Evolutionary conservation across 1,140 invertebrate species (phyloP).

Genomic region (Drosophila takahashii): DNA sequence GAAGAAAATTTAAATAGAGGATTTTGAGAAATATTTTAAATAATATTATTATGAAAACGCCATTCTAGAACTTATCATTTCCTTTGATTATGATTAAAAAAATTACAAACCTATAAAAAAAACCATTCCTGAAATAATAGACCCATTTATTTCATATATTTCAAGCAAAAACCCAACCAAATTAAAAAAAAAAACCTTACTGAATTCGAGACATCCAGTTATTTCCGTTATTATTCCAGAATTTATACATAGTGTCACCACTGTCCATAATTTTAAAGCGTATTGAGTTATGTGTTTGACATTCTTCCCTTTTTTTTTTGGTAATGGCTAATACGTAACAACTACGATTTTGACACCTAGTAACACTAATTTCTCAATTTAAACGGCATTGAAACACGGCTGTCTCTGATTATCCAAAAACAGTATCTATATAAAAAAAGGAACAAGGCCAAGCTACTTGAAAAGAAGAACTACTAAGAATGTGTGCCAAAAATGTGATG

Average conservation of each 20-base stretch:
- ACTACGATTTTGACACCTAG: slow-evolving; percentile 4
- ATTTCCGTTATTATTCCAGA: slow-evolving; percentile 4
- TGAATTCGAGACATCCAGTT: neutral
- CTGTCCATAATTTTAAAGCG: slow-evolving; percentile 1
- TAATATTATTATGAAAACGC: too few species aligned
- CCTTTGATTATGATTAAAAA: too few species aligned
- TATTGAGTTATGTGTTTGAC: neutral
- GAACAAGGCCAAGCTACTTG: neutral
- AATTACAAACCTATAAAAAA: too few species aligned
- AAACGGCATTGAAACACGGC: neutral
- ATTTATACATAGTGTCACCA: slow-evolving; percentile 1
- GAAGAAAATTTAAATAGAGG: too few species aligned
- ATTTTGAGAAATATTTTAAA: too few species aligned
- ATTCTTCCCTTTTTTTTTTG: neutral
- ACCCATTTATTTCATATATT: too few species aligned
- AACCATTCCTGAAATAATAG: too few species aligned
- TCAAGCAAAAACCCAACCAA: neutral
- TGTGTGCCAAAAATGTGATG: neutral
- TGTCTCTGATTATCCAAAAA: slow-evolving; percentile 4
- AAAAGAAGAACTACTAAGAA: slow-evolving; percentile 1
- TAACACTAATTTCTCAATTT: slow-evolving; percentile 3
- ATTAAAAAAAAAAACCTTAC: neutral
- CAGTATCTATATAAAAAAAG: neutral
- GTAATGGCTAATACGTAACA: slow-evolving; percentile 2
- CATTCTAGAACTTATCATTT: too few species aligned